Evolutionary conservation across 2,113 vertebrate genomes (phyloP), one percentile per base, ranked within the genome.

Genomic region (Hiodon tergisus): DNA sequence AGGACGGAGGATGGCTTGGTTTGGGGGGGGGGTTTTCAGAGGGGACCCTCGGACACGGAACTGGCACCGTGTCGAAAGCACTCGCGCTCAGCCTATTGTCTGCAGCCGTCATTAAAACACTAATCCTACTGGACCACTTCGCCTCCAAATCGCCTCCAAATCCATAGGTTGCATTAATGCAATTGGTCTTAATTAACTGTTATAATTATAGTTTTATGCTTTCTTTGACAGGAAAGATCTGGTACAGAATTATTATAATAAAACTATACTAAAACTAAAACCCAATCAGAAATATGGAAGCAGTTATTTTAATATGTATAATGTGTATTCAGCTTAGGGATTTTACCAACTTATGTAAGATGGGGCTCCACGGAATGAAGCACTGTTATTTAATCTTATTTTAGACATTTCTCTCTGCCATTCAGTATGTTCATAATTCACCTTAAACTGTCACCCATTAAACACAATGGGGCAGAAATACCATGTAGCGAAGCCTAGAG

Each of bases 91-190:
- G 67, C 46, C 68, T 53, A 71, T 71, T 71, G 75, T 76, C 68
- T 31, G 11, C 67, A 9, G 46, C 68, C 58, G 14, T 46, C 51
- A 76, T 70, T 69, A 71, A 63, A 76, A 63, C 50, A 14, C 17
- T 70, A 71, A 71, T 69, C 75, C 68, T 65, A 31, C 59, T 13
- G 31, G 68, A 63, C 59, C 68, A 68, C 17, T 75, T 75, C 55
- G 62, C 31, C 9, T 67, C 47, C 52, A 60, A 59, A 69, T 75
- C n/a, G n/a, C n/a, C 68, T 16, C 63, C 58, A 54, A 54, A 48
- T 31, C 59, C 58, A 69, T 53, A 52, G 57, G 65, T 75, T 47
- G 58, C 14, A 48, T 67, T 75, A 59, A 55, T 65, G 54, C 61
- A 14, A 17, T n/a, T 48, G 73, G 73, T 57, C 62, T 7, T 11